Conservation (phyloP, 1,140 invertebrate species). For the Neodiprion fabricii region DNA sequence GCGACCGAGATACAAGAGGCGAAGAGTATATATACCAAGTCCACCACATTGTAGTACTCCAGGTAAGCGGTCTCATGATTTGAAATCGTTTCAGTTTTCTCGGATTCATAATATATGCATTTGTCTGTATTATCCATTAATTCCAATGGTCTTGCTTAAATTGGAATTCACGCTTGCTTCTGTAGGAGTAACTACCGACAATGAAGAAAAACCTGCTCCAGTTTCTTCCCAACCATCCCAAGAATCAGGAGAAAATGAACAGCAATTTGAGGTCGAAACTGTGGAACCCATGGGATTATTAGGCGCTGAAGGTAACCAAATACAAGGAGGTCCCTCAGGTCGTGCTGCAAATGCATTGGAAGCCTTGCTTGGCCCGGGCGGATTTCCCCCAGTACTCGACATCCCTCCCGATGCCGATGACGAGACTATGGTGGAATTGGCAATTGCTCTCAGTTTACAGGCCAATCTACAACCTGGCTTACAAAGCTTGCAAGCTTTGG, state of each 20-base stretch:
- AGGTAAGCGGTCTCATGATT: slow-evolving; percentile 46
- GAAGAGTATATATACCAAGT: slow-evolving; percentile 82
- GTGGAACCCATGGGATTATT: slow-evolving; percentile 63
- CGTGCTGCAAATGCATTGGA: slow-evolving; percentile 67
- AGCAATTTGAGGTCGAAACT: slow-evolving; percentile 63
- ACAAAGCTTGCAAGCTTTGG: slow-evolving; percentile 57
- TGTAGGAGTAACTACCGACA: slow-evolving; percentile 41
- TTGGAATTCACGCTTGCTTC: slow-evolving; percentile 18
- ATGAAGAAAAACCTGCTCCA: slow-evolving; percentile 54
- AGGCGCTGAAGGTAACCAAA: slow-evolving; percentile 46
- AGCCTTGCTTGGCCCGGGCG: slow-evolving; percentile 70
- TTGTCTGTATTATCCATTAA: slow-evolving; percentile 7
- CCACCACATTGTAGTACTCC: slow-evolving; percentile 78
- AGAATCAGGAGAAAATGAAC: slow-evolving; percentile 52
- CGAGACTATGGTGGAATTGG: slow-evolving; percentile 95
- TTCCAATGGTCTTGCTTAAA: background rate
- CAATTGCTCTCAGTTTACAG: slow-evolving; percentile 92
- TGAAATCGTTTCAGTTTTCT: background rate
- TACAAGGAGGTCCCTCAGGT: slow-evolving; percentile 38
- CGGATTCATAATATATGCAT: background rate
- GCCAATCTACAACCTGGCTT: slow-evolving; percentile 66
- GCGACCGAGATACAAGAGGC: slow-evolving; percentile 75
- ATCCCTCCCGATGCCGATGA: slow-evolving; percentile 92
- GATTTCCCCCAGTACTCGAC: slow-evolving; percentile 80
- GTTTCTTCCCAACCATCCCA: slow-evolving; percentile 44